Conservation (phyloP, 92 coral and sea anemone genomes). For the Plumapathes pennacea region DNA sequence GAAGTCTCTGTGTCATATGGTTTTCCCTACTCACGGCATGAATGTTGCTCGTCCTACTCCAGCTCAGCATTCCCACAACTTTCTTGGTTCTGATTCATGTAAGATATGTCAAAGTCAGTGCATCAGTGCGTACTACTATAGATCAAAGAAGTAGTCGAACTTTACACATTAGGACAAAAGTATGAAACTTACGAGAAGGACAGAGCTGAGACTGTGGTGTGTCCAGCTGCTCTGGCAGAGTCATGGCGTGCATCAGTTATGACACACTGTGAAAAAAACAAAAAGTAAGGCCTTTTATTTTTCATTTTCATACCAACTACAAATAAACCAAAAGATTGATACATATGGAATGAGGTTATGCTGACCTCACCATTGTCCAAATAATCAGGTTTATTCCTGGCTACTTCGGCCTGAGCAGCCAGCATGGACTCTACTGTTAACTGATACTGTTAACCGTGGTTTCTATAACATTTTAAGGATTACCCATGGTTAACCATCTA, state of each 20-base stretch:
- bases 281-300: too few relatives aligned
- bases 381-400: background rate
- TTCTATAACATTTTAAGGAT: too few relatives aligned
- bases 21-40: slow-evolving; percentile 7
- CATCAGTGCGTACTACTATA: background rate
- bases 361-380: slow-evolving; percentile 1
- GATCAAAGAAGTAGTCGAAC: background rate
- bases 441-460: too few relatives aligned
- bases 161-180: background rate
- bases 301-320: too few relatives aligned
- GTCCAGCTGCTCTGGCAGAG: slow-evolving; percentile 17
- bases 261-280: slow-evolving; percentile 4
- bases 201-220: slow-evolving; percentile 12
- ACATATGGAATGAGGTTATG: background rate
- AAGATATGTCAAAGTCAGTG: background rate
- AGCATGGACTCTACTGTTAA: slow-evolving; percentile 12
- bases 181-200: slow-evolving; percentile 2
- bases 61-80: slow-evolving; percentile 8
- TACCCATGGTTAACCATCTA: too few relatives aligned
- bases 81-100: slow-evolving; percentile 11
- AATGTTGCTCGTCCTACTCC: background rate
- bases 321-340: background rate
- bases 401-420: slow-evolving; percentile 7
- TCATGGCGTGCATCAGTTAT: slow-evolving; percentile 21
- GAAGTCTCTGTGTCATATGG: slow-evolving; percentile 10